Percentiles rank a stretch among this genome's conserved stretches.
Conservation (phyloP, 2,113 vertebrate genomes). For the Megaleporinus macrocephalus region DNA sequence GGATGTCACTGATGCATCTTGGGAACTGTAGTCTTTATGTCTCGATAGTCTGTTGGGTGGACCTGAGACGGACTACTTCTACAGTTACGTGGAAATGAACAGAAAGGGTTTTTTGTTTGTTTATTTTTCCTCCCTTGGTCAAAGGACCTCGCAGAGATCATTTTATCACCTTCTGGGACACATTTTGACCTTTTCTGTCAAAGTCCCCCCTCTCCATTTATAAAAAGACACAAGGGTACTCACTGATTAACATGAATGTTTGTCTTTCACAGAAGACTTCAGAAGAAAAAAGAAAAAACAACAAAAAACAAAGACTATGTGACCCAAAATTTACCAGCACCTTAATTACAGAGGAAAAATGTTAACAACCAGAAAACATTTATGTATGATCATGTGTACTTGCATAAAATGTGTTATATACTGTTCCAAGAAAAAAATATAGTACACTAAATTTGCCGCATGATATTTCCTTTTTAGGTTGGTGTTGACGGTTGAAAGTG, state of each 20-base stretch:
- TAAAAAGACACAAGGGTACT: slow-evolving; percentile 64
- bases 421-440: slow-evolving; percentile 74
- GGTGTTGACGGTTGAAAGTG: slow-evolving; percentile 50
- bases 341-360: slow-evolving; percentile 73
- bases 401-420: slow-evolving; percentile 79
- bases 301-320: slow-evolving; percentile 59
- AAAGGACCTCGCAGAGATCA: slow-evolving; percentile 32
- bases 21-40: slow-evolving; percentile 37
- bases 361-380: slow-evolving; percentile 60
- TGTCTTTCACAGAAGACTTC: slow-evolving; percentile 60
- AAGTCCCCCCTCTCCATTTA: slow-evolving; percentile 25
- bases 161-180: slow-evolving; percentile 39
- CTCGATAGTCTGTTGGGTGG: slow-evolving; percentile 39
- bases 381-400: slow-evolving; percentile 74
- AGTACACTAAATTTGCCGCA: slow-evolving; percentile 78
- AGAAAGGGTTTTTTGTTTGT: slow-evolving; percentile 28
- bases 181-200: slow-evolving; percentile 26
- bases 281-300: slow-evolving; percentile 21
- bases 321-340: slow-evolving; percentile 78
- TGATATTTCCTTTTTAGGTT: slow-evolving; percentile 70
- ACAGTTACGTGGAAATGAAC: slow-evolving; percentile 12
- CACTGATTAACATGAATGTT: slow-evolving; percentile 76
- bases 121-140: neutral
- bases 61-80: slow-evolving; percentile 37
- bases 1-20: slow-evolving; percentile 38